Evolutionary conservation across 2,797 vertebrate species (phyloP).

Genomic region (Schizothorax lantsangensis): DNA sequence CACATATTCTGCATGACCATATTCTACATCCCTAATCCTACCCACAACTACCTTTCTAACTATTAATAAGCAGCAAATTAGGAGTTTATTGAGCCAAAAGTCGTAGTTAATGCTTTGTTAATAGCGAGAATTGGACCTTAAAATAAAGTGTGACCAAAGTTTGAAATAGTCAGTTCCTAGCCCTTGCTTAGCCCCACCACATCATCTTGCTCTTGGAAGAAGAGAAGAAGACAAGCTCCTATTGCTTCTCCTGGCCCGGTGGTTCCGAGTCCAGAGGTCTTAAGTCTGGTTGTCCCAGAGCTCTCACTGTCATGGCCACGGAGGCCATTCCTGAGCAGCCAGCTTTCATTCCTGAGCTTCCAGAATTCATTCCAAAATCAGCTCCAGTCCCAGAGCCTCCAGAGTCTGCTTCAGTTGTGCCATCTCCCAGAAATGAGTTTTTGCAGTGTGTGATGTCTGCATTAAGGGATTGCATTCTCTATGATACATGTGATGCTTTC

Average conservation of each 20-base stretch:
- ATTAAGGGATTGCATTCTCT: not conserved
- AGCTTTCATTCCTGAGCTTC: not conserved
- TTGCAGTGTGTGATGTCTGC: not conserved
- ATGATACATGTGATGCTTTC: not conserved
- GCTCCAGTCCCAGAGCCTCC: not conserved
- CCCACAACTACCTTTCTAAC: too few relatives aligned
- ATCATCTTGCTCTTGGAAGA: too few relatives aligned
- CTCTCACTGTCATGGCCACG: not conserved
- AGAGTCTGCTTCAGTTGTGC: not conserved
- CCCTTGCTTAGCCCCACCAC: not conserved
- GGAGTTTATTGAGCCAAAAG: too few relatives aligned
- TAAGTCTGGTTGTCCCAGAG: not conserved
- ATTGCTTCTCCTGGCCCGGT: not conserved
- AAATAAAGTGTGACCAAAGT: too few relatives aligned
- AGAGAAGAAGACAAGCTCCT: not conserved
- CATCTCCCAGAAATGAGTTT: not conserved
- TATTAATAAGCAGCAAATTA: too few relatives aligned
- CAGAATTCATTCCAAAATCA: not conserved
- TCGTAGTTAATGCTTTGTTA: too few relatives aligned
- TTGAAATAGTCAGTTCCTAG: not conserved
- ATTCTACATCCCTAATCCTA: too few relatives aligned
- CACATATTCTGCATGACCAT: too few relatives aligned
- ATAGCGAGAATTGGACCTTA: too few relatives aligned
- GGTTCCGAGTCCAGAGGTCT: not conserved
- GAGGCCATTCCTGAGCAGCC: not conserved